phyloP scores from a whole-genome alignment of 1,140 invertebrate genomes.

The Xylocopa sonorina region DNA sequence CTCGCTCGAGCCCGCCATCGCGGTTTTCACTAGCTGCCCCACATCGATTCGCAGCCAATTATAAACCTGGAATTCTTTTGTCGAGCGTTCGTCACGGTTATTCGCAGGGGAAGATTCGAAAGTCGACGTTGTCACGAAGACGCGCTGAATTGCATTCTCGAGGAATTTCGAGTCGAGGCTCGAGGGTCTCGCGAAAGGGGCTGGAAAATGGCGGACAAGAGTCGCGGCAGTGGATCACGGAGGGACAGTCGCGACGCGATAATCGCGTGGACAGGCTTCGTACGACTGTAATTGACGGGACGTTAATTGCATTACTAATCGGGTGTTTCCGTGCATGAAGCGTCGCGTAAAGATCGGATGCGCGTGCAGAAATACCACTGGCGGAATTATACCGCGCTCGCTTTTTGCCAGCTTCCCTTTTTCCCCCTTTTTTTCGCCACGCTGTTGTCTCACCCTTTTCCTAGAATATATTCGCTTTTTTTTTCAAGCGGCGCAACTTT shows the following conservation, averaged over 20 bases:
- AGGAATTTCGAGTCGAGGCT: no score
- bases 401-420: not conserved
- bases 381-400: not conserved
- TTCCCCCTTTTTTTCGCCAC: not conserved
- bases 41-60: not conserved
- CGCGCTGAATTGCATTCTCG: not conserved
- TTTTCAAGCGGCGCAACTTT: no score
- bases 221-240: not conserved
- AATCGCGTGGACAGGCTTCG: constrained; percentile 1
- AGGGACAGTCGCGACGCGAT: constrained; percentile 7
- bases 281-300: constrained; percentile 14
- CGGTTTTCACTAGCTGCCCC: not conserved
- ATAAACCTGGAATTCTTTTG: not conserved
- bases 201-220: not conserved
- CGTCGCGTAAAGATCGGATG: not conserved
- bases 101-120: not conserved
- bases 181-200: no score
- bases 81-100: no score
- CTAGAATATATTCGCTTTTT: no score
- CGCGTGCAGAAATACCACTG: not conserved
- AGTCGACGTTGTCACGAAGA: not conserved
- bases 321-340: not conserved
- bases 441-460: no score
- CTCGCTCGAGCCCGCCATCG: not conserved
- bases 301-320: constrained; percentile 34